Evolutionary conservation across 1,140 invertebrate genomes (phyloP), one percentile per base, ranked within the genome.

Genomic region (Bombus pyrosoma): DNA sequence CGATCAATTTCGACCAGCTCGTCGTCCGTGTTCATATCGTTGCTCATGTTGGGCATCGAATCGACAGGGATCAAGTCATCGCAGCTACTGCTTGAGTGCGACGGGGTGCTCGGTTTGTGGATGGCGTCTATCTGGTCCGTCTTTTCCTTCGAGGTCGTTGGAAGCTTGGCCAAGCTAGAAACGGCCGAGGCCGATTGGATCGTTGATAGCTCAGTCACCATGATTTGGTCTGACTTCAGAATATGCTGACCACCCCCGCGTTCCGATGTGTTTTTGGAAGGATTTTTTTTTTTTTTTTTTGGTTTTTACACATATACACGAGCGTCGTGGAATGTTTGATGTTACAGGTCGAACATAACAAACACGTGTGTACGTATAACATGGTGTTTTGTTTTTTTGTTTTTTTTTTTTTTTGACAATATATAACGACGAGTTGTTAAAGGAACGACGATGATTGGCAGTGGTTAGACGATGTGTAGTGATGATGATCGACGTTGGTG

Each of bases 181-280:
- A 95, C 91, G 91, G 94, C 93, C 94, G 92, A 90, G 90, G 93
- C 93, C 92, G 91, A 91, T 93, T 94, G 94, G 91, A 93, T 93
- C 80, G 87, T 88, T 84, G 91, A 87, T 85, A 91, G 85, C 88
- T 85, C 64, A 87, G 41, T 89, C 85, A 79, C 68, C 53, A 91
- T 80, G 73, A 53, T 94, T 81, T 92, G 88, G 37, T 92, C 85
- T 78, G 91, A 87, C 74, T 85, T 92, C 79, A 92, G 90, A 78
- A 95, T 85, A 76, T 91, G 92, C 94, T 95, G 86, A 88, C 39
- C 72, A 53, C 68, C 25, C 53, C 43, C 53, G 39, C 37, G 68
- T 69, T 85, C 62, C 25, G 1, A 41, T 82, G 81, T 69, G 6
- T 87, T 72, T 76, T 73, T 15, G n/a, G 25, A 13, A 12, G 12